Evolutionary conservation across 53 echinoderm and acorn worm genomes (phyloP), one percentile per base, ranked within the genome.

Genomic region (Henricia sp.): DNA sequence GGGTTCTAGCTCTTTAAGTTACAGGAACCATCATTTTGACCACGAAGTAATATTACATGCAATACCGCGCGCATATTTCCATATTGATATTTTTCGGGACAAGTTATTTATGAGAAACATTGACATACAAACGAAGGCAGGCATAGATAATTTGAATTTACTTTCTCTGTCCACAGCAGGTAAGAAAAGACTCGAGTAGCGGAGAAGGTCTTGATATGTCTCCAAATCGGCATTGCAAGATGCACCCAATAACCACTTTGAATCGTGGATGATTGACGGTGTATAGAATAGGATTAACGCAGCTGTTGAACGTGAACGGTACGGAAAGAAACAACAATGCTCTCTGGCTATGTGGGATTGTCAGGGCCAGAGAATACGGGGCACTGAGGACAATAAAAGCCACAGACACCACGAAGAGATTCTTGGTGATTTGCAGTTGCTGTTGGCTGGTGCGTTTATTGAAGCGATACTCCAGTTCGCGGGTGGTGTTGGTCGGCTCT

Each of bases 281-380:
- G 71, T 91, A 91, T 5, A 91, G 46, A 12, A 91, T 23, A 17
- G 91, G 91, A 73, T 91, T 91, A 29, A 91, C 35, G 64, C 88
- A 77, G 54, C 91, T 84, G 40, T 91, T 91, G 64, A 74, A 44
- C 12, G 77, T 77, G 52, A 88, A 36, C 70, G 83, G n/a, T 19
- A 91, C 65, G 20, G 80, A 85, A 16, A 74, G 85, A 32, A 73
- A 80, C 63, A 80, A 24, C 63, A 64, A 4, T 9, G 40, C 33
- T 20, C 64, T 43, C 43, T n/a, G 28, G 46, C 48, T 29, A 8
- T 33, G 32, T 19, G 64, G 42, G 2, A 23, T 11, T 13, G 64
- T 63, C 48, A 80, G 16, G 46, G 46, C 64, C 6, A 80, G 2
- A 0, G 63, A 63, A 30, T 60, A 85, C 35, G 85, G 85, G 1